These are phyloP conservation scores for Lepidochrysops patricia DNA, from an alignment of 2,888 invertebrate genomes.

Conservation along the genomic window DNA sequence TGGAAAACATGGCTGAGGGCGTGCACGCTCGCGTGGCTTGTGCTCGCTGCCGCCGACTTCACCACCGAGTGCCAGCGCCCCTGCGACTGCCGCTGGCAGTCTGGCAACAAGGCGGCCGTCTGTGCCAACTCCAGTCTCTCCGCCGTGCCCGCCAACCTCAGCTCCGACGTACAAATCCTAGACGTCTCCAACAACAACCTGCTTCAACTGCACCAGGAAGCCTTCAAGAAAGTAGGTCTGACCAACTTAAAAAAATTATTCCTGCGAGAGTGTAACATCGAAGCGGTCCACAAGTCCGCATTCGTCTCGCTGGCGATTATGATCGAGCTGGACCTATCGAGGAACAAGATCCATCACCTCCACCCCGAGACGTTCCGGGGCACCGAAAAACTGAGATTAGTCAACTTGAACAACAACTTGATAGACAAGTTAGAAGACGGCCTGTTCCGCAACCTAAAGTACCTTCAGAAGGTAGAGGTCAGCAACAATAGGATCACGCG, in stretches of 20 bases:
- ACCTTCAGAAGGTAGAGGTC: conserved; percentile 84
- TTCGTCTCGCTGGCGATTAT: conserved; percentile 84
- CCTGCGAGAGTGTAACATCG: conserved; percentile 82
- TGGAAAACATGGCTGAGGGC: conserved; percentile 67
- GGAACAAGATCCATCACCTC: conserved; percentile 80
- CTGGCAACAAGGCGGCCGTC: conserved; percentile 88
- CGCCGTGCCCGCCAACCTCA: conserved; percentile 81
- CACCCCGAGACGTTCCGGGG: conserved; percentile 82
- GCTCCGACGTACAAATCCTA: conserved; percentile 81
- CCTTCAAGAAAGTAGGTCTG: conserved; percentile 80
- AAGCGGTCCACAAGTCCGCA: conserved; percentile 80
- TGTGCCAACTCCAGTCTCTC: conserved; percentile 81
- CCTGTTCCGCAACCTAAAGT: conserved; percentile 82
- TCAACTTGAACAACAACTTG: conserved; percentile 84
- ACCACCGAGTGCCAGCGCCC: conserved; percentile 78
- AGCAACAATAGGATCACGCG: conserved; percentile 83
- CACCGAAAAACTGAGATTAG: conserved; percentile 80
- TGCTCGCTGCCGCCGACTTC: conserved; percentile 64
- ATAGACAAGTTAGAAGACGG: conserved; percentile 82
- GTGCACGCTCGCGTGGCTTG: conserved; percentile 42
- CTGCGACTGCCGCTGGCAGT: conserved; percentile 91
- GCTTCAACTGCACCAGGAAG: conserved; percentile 76
- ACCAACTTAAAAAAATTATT: conserved; percentile 88
- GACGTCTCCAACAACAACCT: conserved; percentile 84
- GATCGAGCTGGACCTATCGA: conserved; percentile 87